Conservation (phyloP, 2,797 vertebrate genomes). For the Peromyscus melanophrys region DNA sequence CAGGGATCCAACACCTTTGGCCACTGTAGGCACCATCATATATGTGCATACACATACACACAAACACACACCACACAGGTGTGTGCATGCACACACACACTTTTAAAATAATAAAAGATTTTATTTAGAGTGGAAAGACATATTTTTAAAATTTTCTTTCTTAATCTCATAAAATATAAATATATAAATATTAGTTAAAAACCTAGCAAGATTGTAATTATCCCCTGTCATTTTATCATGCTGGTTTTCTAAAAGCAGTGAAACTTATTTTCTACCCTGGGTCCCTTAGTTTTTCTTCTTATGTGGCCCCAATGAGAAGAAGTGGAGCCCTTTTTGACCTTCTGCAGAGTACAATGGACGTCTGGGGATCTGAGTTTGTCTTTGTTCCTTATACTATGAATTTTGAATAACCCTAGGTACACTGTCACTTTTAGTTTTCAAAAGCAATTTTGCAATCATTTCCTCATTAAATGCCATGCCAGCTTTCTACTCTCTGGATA, state of each 20-base stretch:
- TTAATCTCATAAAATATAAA: neutral
- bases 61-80: neutral
- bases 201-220: neutral
- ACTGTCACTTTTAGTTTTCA: neutral
- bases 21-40: neutral
- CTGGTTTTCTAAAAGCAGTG: neutral
- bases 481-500: neutral
- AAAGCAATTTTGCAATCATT: neutral
- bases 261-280: neutral
- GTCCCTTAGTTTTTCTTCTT: neutral
- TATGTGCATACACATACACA: neutral
- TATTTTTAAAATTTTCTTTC: neutral
- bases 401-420: neutral
- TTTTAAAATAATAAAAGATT: neutral
- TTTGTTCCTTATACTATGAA: neutral
- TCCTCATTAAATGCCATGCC: neutral
- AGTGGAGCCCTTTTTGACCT: neutral
- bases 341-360: neutral
- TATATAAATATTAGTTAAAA: slow-evolving; percentile 16
- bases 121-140: neutral
- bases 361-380: neutral
- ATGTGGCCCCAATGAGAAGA: neutral
- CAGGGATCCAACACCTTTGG: neutral
- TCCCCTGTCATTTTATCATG: neutral
- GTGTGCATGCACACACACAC: neutral